Evolutionary conservation across 2,797 vertebrate species (phyloP), one percentile per base, ranked within the genome.

Genomic region (Momotus momota): DNA sequence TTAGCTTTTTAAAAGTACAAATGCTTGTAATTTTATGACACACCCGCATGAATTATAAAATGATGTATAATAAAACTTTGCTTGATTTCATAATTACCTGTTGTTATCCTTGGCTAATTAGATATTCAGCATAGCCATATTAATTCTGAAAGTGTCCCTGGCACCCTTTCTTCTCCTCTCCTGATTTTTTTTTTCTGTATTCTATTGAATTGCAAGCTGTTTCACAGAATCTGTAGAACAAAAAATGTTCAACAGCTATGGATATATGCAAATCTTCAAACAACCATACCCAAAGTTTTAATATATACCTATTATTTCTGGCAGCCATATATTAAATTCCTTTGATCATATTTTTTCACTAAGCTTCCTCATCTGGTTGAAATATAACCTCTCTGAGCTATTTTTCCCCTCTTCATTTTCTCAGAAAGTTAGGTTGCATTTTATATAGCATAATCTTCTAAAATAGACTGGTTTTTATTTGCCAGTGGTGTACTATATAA

Each of bases 71-170:
- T 91, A 92, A 75, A 92, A 86, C 20, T 91, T 80, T 49, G 18
- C 80, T 91, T 92, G 55, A 96, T 97, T 96, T 96, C 66, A 74
- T 95, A 96, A 96, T 94, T 86, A 94, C 82, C 67, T 97, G 78
- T 96, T 97, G 83, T 97, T 95, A 90, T 95, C 69, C 31, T 13
- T 19, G 60, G 33, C 9, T 95, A 95, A 95, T 96, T 95, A 96
- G 81, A 96, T 93, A 97, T 94, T 97, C 81, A 95, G 26, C 49
- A 64, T 29, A 65, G 60, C 70, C 25, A 9, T n/a, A 35, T 54
- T 95, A 90, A 90, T 79, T 46, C 60, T 86, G 22, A 86, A 85
- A 61, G 14, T 72, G 60, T 94, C 41, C 13, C 83, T 84, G 49
- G 13, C 15, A 74, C 25, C 6, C 5, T 73, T 18, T 64, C 33